Percentiles rank a stretch among this genome's conserved stretches.
These are phyloP conservation scores for Corythornis cristatus DNA, from an alignment of 2,113 vertebrate species.

Conservation along the genomic window DNA sequence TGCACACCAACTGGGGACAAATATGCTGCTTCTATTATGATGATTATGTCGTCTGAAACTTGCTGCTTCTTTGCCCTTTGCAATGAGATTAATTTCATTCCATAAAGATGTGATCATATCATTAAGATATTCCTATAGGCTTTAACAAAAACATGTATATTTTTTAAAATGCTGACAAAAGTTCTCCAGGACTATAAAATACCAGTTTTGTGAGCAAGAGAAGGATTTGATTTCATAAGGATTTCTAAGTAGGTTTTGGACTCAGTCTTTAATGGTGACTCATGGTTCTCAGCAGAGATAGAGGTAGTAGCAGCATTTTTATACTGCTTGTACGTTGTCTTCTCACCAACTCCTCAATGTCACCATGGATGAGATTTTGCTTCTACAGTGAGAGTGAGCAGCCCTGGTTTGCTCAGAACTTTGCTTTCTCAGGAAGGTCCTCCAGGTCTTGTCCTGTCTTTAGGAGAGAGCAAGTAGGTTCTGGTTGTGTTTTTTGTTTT, in stretches of 20 bases:
- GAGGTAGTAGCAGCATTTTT: background rate
- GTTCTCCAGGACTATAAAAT: background rate
- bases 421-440: background rate
- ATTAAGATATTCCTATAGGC: background rate
- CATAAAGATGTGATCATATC: background rate
- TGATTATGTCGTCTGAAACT: background rate
- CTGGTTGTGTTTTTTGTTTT: background rate
- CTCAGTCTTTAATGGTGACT: background rate
- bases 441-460: background rate
- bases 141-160: background rate
- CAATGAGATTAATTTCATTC: background rate
- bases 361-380: background rate
- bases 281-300: background rate
- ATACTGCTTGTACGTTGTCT: background rate
- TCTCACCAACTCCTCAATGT: background rate
- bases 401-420: background rate
- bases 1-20: background rate
- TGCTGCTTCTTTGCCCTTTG: background rate
- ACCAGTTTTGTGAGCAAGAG: background rate
- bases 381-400: background rate
- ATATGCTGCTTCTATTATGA: background rate
- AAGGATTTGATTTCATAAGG: background rate
- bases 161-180: background rate
- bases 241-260: background rate
- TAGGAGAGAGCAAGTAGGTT: background rate